Base-by-base conservation (phyloP, 1,140 invertebrate species). In the Schlechtendalia chinensis region DNA sequence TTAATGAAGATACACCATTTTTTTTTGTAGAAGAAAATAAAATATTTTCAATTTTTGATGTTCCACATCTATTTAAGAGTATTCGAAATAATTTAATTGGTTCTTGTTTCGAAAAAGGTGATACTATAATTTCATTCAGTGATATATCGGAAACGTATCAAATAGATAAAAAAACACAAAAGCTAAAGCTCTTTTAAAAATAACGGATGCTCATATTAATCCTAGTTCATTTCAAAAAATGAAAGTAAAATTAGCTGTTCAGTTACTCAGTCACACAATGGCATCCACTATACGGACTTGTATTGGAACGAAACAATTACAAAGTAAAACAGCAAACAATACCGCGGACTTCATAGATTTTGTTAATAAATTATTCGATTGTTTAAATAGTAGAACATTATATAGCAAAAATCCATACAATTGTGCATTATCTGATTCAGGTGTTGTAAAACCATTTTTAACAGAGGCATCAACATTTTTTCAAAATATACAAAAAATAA, bases 41-140 rank as follows among this genome's bases (percentile, higher is more conserved):
- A 72, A 72, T 72, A 72, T 72, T 54, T 72, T 72, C 69, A 53
- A 53, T 54, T 54, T 72, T 50, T 17, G 69, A 72, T 72, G 22
- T 54, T 1, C 69, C 69, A 10, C 69, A 72, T 19, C 47, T 72
- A 27, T n/a, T 54, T 24, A 72, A 72, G 24, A 72, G 69, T 29
- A 24, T 72, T 50, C n/a, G 69, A 72, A 72, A 75, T 32, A 56
- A 56, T 32, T 75, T 75, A 24, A 53, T 56, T 27, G 54, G 50
- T 27, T 58, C 24, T 29, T 27, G n/a, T 56, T 32, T 75, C 4
- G 16, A 27, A 32, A 53, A 75, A 19, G 50, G 22, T 19, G 22
- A 56, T 56, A 58, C 29, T 29, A 75, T 2, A 63, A 17, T 63
- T 11, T 14, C 59, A 63, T 63, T 63, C 22, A 63, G 59, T 63